phyloP scores from a whole-genome alignment of 2,113 vertebrate species.

The Bubo scandiacus region DNA sequence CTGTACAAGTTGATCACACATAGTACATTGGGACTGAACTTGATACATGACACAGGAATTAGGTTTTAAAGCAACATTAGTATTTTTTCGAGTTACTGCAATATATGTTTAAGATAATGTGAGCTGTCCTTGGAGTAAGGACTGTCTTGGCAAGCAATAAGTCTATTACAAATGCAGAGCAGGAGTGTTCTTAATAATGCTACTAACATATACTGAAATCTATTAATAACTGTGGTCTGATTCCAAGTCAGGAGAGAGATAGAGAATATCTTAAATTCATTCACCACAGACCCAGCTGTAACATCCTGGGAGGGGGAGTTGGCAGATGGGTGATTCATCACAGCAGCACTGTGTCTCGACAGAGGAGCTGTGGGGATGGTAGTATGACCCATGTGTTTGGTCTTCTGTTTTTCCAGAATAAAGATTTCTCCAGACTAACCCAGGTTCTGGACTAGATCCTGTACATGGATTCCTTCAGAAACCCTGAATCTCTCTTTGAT shows the following conservation, averaged over 20 bases:
- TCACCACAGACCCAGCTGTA: background rate
- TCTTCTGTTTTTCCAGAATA: background rate
- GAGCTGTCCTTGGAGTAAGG: background rate
- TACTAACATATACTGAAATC: background rate
- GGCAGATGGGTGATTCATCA: background rate
- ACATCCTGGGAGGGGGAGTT: background rate
- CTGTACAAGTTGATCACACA: background rate
- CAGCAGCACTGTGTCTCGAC: background rate
- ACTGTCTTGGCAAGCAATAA: background rate
- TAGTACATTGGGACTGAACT: background rate
- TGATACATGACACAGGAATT: background rate
- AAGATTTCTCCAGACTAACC: background rate
- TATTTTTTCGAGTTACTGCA: background rate
- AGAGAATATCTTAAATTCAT: background rate
- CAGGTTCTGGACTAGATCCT: background rate
- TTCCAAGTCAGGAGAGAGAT: background rate
- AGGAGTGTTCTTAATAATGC: background rate
- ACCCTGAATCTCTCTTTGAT: background rate
- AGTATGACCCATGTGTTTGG: background rate
- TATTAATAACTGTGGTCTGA: background rate
- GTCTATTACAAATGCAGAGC: background rate
- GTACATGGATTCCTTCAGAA: background rate
- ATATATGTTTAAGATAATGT: background rate
- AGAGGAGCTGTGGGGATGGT: background rate
- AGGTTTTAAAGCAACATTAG: background rate